A percentile compares a stretch with the other conserved stretches of the same genome.
phyloP scores from a whole-genome alignment of 2,888 invertebrate species.

The Geophilus truncorum region DNA sequence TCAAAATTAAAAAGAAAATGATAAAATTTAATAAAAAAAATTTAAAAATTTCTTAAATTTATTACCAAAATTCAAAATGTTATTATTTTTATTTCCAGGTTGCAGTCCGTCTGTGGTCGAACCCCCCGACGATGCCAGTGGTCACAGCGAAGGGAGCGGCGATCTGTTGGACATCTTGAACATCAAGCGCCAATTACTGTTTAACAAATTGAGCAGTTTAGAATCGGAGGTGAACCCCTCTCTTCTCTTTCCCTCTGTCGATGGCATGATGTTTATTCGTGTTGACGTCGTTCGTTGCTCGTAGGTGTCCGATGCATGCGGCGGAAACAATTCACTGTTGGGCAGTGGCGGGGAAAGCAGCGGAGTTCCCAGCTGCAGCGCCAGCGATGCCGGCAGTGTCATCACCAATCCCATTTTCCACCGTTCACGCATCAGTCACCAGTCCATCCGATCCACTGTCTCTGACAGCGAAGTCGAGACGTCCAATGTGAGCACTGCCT shows the following conservation, averaged over 20 bases:
- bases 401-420: constrained; percentile 72
- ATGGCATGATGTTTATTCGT: constrained; percentile 45
- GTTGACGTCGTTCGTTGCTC: neutral
- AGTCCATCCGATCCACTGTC: constrained; percentile 71
- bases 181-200: constrained; percentile 79
- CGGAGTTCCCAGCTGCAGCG: constrained; percentile 42
- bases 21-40: no score
- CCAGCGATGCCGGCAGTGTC: constrained; percentile 67
- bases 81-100: neutral
- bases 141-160: constrained; percentile 14
- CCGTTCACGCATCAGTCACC: constrained; percentile 65
- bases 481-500: constrained; percentile 81
- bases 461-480: constrained; percentile 91
- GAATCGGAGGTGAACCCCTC: constrained; percentile 73
- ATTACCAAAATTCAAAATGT: no score
- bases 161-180: constrained; percentile 78
- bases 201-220: constrained; percentile 80
- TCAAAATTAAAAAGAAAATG: no score
- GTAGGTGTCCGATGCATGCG: constrained; percentile 33
- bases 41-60: no score
- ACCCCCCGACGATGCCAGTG: neutral
- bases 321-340: neutral
- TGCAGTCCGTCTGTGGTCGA: neutral
- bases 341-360: constrained; percentile 37
- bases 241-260: constrained; percentile 43